Conservation (phyloP, 2,797 vertebrate species). For the Tolypeutes matacus region DNA sequence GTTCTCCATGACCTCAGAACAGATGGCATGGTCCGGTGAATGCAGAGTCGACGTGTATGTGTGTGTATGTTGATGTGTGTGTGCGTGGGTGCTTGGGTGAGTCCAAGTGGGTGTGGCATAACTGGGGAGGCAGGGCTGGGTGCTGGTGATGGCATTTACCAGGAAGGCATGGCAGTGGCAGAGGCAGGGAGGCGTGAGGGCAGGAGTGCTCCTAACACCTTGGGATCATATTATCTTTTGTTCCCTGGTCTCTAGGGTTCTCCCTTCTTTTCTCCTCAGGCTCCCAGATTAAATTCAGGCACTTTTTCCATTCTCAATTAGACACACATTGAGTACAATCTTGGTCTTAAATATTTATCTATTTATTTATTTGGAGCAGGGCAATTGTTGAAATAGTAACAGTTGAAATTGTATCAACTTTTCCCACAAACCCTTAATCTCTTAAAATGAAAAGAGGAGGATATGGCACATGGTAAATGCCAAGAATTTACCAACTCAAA, state of each 20-base stretch:
- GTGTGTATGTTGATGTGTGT: background rate
- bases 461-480: background rate
- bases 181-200: background rate
- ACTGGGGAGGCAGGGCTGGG: background rate
- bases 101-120: no score
- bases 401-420: background rate
- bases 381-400: background rate
- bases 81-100: background rate
- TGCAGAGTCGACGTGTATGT: background rate
- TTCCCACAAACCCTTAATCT: background rate
- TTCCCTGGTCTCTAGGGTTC: background rate
- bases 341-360: background rate
- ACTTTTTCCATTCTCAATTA: background rate
- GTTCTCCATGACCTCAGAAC: background rate
- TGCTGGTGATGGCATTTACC: background rate
- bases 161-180: background rate
- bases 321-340: background rate
- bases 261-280: background rate
- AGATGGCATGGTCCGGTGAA: background rate
- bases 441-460: background rate
- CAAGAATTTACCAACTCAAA: background rate
- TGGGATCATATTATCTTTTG: background rate
- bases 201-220: fast-evolving
- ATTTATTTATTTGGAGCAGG: background rate
- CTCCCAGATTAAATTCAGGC: background rate